Evolutionary conservation across 2,113 vertebrate species (phyloP), one percentile per base, ranked within the genome.

Genomic region (Rafetus swinhoei): DNA sequence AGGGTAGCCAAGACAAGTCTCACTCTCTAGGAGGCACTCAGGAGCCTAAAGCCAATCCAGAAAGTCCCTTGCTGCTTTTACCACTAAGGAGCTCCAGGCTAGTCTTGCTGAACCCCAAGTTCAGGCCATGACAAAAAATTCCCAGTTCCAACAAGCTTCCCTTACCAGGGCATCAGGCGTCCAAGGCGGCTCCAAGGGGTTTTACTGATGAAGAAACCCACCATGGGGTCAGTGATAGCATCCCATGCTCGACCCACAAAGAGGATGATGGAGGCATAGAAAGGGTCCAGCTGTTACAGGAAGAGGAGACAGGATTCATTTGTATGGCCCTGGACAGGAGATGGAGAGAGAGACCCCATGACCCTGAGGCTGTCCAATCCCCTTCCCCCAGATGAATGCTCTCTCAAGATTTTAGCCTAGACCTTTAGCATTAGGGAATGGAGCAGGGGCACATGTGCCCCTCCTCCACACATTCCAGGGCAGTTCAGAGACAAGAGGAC

Each of bases 131-230:
- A 32, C 3, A 29, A 32, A n/a, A n/a, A 50, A 77, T 50, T 39
- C 22, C 74, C 22, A 27, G 6, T 3, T 56, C 77, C 53, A 21
- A 7, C 54, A 25, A 39, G 35, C 11, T 57, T 53, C 88, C 95
- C 98, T 98, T 98, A 99, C 99, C 99, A 99, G 57, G 99, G 99
- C 99, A 99, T 99, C 97, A 99, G 98, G 60, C 98, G 98, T 81
- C 99, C 99, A 0, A 98, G 90, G 12, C 97, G 80, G 4, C 98
- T 99, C 99, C 99, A 99, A 4, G 97, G 92, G 13, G 98, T 99
- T 95, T 98, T 99, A 98, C 99, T 99, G 93, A 99, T 98, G 95
- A 99, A 98, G 96, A 99, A 99, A 9, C 99, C 99, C 94, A 99
- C 99, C 59, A 99, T 96, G 7, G 99, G 99, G 91, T 99, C 99